Evolutionary conservation across 2,888 invertebrate species (phyloP), one percentile per base, ranked within the genome.

Genomic region (Stenodera caucasica): DNA sequence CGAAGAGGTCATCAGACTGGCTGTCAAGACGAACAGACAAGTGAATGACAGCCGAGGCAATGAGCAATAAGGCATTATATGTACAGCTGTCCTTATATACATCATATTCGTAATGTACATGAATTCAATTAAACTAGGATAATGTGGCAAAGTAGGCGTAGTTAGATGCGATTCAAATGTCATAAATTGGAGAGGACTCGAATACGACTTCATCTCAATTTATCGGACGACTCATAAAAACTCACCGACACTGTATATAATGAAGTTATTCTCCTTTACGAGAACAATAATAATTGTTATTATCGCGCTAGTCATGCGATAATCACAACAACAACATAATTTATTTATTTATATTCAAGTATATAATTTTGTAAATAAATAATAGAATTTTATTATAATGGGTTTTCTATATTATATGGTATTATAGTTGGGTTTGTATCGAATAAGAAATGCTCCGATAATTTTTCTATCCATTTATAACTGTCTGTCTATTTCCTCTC

Each of bases 391-490:
- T 57, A 61, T 59, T 60, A 64, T 62, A 55, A 58, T 55, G 7
- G 8, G 12, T 45, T 45, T 45, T 21, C 23, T 30, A n/a, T 45
- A 23, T 21, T 18, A 5, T 45, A 21, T 45, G 3, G 2, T 33
- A 33, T 68, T 67, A 26, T 26, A 4, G 67, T 65, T 67, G 64
- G 66, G 66, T 67, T 66, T 70, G 77, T 77, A 79, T 80, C 79
- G 80, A 79, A 80, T 78, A 78, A 80, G 80, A 79, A 81, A 81
- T 84, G 83, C 84, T 84, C 78, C 84, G 83, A 85, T 86, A 85
- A 86, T 86, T 86, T 86, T 86, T 86, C 85, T 84, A 80, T 84
- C 82, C 86, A 87, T 87, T 86, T 86, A 86, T 87, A 87, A 81
- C 86, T 85, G 86, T 87, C 86, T 81, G 83, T 84, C 85, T 84